phyloP scores from a whole-genome alignment of 2,888 invertebrate species.

The Philhelius pedissequus region DNA sequence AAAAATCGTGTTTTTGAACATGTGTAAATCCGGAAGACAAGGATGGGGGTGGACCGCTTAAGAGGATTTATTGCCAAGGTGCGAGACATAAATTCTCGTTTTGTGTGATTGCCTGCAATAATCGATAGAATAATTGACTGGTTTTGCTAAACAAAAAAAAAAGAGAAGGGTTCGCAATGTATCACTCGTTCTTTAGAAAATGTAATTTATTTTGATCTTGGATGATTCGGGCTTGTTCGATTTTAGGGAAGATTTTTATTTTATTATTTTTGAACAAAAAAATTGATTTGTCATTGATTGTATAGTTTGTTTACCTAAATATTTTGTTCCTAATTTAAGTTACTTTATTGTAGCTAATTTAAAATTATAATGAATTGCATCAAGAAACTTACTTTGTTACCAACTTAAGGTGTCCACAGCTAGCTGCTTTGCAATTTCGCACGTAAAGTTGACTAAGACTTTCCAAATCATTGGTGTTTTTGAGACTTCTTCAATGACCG shows the following conservation, averaged over 20 bases:
- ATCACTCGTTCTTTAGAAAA: not conserved
- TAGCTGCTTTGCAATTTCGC: too few species aligned
- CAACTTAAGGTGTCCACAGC: too few species aligned
- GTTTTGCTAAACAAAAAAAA: conserved; percentile 25
- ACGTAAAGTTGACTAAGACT: too few species aligned
- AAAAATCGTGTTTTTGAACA: conserved; percentile 62
- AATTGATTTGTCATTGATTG: not conserved
- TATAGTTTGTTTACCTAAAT: too few species aligned
- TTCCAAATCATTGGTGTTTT: too few species aligned
- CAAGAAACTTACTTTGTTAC: too few species aligned
- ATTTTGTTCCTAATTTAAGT: too few species aligned
- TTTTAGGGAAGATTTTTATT: not conserved
- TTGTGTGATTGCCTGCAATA: conserved; percentile 78
- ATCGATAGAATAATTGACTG: conserved; percentile 74
- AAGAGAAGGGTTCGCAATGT: conserved; percentile 33
- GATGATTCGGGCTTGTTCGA: not conserved
- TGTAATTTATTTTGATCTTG: conserved; percentile 4
- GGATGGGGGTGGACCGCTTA: conserved; percentile 48
- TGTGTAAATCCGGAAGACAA: conserved; percentile 56
- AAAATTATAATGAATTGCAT: too few species aligned
- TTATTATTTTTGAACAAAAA: not conserved
- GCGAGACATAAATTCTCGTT: conserved; percentile 76
- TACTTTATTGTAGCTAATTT: too few species aligned
- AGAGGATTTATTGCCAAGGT: conserved; percentile 76
- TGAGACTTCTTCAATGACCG: too few species aligned